A percentile compares a stretch with the other conserved stretches of the same genome.
These are phyloP conservation scores for Anguilla rostrata DNA, from an alignment of 2,113 vertebrate species.

Conservation along the genomic window DNA sequence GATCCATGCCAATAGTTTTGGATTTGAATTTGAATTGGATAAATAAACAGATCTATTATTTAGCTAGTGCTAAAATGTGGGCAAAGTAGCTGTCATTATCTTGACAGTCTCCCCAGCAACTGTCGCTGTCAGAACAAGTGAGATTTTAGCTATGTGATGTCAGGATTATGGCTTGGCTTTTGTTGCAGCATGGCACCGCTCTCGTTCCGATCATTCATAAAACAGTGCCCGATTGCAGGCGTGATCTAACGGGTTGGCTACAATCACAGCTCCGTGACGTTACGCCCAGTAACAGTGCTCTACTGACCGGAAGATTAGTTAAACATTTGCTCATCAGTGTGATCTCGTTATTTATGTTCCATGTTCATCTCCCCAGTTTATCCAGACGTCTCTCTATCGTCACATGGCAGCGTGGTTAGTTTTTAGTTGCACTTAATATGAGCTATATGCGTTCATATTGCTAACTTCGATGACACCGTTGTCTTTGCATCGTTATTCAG, in stretches of 20 bases:
- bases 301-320: too few species aligned
- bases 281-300: too few species aligned
- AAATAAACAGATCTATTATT: neutral
- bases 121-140: neutral
- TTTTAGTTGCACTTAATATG: neutral
- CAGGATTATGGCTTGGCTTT: neutral
- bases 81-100: neutral
- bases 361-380: too few species aligned
- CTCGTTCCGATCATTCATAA: neutral
- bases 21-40: too few species aligned
- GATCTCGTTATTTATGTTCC: too few species aligned
- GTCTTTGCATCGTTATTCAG: neutral
- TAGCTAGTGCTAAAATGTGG: neutral
- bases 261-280: too few species aligned
- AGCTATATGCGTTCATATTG: neutral
- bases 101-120: too few species aligned
- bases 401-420: neutral
- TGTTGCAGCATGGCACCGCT: neutral
- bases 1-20: neutral
- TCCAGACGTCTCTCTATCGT: neutral
- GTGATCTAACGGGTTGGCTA: too few species aligned
- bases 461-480: neutral
- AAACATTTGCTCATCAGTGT: too few species aligned
- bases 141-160: neutral
- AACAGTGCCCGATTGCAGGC: neutral